Conservation (phyloP, 2,797 vertebrate species). For the Catamblyrhynchus diadema region DNA sequence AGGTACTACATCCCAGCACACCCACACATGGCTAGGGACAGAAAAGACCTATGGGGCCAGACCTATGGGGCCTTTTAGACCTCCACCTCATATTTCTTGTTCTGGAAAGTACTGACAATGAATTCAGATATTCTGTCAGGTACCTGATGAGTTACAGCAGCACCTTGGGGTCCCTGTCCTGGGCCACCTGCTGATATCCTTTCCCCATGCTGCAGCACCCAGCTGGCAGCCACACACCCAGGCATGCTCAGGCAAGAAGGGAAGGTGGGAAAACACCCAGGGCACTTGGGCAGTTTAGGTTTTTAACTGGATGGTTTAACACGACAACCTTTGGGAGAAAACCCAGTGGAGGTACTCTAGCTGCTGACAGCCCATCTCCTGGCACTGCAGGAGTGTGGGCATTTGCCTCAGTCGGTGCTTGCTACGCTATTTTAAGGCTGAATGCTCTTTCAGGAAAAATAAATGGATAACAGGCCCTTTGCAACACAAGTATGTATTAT, state of each 20-base stretch:
- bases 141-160: rapidly evolving
- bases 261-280: not conserved
- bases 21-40: not conserved
- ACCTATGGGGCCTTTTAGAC: not conserved
- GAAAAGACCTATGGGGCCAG: not conserved
- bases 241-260: not conserved
- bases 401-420: not conserved
- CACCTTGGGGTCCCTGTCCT: rapidly evolving
- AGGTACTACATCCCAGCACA: not conserved
- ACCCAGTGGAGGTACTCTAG: not conserved
- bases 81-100: not conserved
- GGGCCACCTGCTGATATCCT: not conserved
- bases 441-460: not conserved
- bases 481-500: not conserved
- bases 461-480: not conserved
- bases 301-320: not conserved
- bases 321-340: not conserved
- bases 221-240: rapidly evolving
- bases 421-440: not conserved
- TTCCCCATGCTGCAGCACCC: rapidly evolving
- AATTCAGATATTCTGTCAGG: not conserved
- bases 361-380: not conserved
- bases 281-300: rapidly evolving
- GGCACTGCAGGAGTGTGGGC: not conserved
- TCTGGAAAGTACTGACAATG: not conserved